Evolutionary conservation across 2,797 vertebrate species (phyloP), one percentile per base, ranked within the genome.

Genomic region (Ctenochaetus hawaiiensis): DNA sequence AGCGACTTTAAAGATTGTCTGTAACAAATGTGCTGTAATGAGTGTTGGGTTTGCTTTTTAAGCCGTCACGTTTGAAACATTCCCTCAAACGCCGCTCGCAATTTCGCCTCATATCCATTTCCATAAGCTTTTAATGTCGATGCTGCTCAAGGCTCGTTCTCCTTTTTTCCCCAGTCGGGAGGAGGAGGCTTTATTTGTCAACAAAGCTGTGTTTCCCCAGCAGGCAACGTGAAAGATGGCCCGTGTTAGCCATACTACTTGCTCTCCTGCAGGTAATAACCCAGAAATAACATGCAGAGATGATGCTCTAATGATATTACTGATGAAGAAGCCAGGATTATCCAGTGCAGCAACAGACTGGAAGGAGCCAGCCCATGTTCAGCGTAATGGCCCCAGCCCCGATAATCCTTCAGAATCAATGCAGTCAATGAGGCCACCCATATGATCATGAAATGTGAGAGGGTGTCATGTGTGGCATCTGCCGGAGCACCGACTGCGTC

Each of bases 291-390:
- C 91, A 89, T 78, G 80, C 86, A 80, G 81, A 88, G 89, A 93
- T 89, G 92, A 93, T 85, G 87, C 88, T 78, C 83, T 93, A 93
- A 95, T 94, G 92, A 91, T 92, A 93, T 94, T 94, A 92, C 87
- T 92, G 94, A 93, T 92, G 89, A 93, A 93, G 90, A 91, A 87
- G 86, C 83, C 78, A 82, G 83, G 88, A 91, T 88, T 84, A 87
- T 89, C 88, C 85, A 81, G 72, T 85, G 84, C 86, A 72, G 89
- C 81, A 80, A 82, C 89, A 91, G 90, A 94, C 92, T 88, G 90
- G 81, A 88, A 84, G 89, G 88, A 93, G 87, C 90, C 92, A 68
- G 84, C 65, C 82, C 53, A 75, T 78, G 48, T 87, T 87, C 72
- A 53, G 90, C 72, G 87, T 90, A 89, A 93, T 90, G 89, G 90